Conservation (phyloP, 2,797 vertebrate genomes). For the Silurus aristotelis region DNA sequence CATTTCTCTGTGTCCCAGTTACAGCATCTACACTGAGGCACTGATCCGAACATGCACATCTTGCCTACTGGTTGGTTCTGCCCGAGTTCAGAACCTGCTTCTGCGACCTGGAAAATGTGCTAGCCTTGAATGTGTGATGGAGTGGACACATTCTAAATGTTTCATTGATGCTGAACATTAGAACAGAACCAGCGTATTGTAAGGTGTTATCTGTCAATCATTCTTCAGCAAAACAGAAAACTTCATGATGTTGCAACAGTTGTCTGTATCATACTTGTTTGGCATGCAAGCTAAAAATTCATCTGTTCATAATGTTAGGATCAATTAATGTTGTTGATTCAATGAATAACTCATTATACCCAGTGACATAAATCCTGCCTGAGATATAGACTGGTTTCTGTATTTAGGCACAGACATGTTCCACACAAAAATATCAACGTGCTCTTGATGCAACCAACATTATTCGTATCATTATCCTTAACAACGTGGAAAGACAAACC, state of each 20-base stretch:
- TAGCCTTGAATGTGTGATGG: constrained; percentile 61
- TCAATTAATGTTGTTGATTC: neutral
- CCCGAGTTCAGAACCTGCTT: constrained; percentile 72
- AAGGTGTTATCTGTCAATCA: neutral
- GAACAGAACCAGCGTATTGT: neutral
- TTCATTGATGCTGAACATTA: constrained; percentile 1
- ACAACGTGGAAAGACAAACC: constrained; percentile 6
- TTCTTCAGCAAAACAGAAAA: neutral
- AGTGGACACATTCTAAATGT: neutral
- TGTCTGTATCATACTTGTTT: neutral
- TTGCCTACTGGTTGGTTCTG: constrained; percentile 65
- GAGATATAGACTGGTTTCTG: neutral
- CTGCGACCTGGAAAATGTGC: constrained; percentile 74
- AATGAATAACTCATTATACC: neutral
- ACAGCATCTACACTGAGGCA: constrained; percentile 68
- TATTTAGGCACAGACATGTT: no score
- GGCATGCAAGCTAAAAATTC: neutral
- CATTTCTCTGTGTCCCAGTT: constrained; percentile 65
- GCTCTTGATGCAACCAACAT: neutral
- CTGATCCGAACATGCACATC: constrained; percentile 66
- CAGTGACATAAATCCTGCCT: neutral
- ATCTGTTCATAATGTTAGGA: neutral
- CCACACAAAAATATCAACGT: neutral
- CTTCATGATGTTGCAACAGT: neutral
- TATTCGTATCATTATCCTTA: neutral